phyloP scores from a whole-genome alignment of 2,797 vertebrate species.

The Ptychobarbus kaznakovi region DNA sequence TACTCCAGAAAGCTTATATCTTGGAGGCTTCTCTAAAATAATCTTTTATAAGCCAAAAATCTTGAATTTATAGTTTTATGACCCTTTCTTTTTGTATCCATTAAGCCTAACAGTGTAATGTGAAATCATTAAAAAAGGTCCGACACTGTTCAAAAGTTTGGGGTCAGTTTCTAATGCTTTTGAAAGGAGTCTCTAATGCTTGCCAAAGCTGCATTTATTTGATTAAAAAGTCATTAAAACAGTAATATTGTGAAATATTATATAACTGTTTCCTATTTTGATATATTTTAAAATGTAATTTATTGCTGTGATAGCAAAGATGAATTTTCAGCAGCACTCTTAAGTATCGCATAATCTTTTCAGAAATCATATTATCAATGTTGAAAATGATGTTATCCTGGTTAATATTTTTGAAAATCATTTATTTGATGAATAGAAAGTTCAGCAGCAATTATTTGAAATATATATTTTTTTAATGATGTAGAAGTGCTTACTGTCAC shows the following conservation, averaged over 20 bases:
- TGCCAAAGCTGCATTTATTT: not conserved
- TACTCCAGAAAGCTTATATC: slow-evolving; percentile 57
- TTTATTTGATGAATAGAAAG: not conserved
- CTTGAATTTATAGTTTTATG: slow-evolving; percentile 12
- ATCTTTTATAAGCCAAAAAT: slow-evolving; percentile 8
- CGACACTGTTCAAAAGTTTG: not conserved
- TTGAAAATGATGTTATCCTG: not conserved
- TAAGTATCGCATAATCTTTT: not conserved
- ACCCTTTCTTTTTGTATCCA: not conserved
- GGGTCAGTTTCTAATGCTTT: not conserved
- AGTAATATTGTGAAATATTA: not conserved
- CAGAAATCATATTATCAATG: not conserved
- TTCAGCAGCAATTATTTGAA: not conserved
- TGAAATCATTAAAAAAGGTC: not conserved
- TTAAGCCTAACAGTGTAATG: not conserved
- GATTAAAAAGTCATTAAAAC: not conserved
- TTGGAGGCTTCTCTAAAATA: not conserved
- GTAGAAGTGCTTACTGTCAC: not conserved
- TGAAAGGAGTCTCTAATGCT: not conserved
- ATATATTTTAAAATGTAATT: not conserved
- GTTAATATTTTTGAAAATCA: not conserved
- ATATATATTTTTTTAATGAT: not conserved
- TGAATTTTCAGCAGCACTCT: not conserved
- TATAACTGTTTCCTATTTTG: not conserved
- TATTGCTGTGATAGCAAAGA: not conserved